A percentile compares a stretch with the other conserved stretches of the same genome.
Evolutionary conservation across 2,113 vertebrate genomes (phyloP).

Genomic region (Rostratula benghalensis): DNA sequence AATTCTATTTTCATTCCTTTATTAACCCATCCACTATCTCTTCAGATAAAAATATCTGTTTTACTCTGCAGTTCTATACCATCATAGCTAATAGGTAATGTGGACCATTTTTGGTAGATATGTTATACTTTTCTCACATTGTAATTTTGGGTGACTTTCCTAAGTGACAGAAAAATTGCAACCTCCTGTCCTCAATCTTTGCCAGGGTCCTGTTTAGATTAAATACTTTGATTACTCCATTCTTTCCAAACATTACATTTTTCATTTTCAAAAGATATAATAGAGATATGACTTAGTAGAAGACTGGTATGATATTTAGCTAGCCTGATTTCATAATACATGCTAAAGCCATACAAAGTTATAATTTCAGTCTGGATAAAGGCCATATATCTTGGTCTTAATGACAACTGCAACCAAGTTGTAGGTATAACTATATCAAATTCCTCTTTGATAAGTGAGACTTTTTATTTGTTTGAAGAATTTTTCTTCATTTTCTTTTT

Average conservation of each 20-base stretch:
- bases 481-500: background rate
- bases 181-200: background rate
- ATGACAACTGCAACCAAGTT: background rate
- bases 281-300: background rate
- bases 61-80: background rate
- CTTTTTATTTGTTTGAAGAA: background rate
- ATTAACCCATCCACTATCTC: background rate
- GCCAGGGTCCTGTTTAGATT: background rate
- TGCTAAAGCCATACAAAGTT: background rate
- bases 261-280: background rate
- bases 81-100: background rate
- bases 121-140: background rate
- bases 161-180: background rate
- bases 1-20: background rate
- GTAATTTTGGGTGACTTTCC: background rate
- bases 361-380: background rate
- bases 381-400: background rate
- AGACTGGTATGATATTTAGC: background rate
- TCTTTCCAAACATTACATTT: background rate
- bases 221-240: background rate
- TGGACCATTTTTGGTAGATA: background rate
- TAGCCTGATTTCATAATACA: background rate
- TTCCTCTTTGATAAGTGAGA: background rate
- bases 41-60: background rate
- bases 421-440: background rate